Percentiles rank a stretch among this genome's conserved stretches.
Conservation (phyloP, 2,113 vertebrate species). For the Nematolebias whitei region DNA sequence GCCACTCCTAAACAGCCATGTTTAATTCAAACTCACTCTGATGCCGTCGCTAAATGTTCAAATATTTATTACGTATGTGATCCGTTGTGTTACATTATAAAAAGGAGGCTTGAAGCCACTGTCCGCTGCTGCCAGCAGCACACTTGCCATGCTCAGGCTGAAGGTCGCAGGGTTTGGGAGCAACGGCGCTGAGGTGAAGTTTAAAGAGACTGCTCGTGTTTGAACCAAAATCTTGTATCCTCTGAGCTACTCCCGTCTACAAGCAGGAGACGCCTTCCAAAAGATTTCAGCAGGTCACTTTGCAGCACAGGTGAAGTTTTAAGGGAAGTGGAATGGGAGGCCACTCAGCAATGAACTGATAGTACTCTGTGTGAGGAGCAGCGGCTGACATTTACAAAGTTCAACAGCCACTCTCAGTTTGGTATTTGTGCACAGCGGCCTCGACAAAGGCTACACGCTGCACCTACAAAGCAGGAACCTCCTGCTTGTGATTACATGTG, state of each 20-base stretch:
- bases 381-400: slow-evolving; percentile 75
- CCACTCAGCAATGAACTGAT: slow-evolving; percentile 50
- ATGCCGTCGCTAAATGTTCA: slow-evolving; percentile 13
- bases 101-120: neutral
- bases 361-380: slow-evolving; percentile 55
- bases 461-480: slow-evolving; percentile 55
- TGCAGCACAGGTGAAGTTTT: slow-evolving; percentile 52
- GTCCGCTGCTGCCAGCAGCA: slow-evolving; percentile 10
- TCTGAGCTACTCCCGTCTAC: slow-evolving; percentile 12
- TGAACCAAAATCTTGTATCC: slow-evolving; percentile 38
- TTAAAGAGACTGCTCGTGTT: slow-evolving; percentile 30
- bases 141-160: neutral
- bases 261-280: slow-evolving; percentile 49
- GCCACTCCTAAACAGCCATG: neutral
- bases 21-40: slow-evolving; percentile 2
- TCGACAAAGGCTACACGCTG: slow-evolving; percentile 65
- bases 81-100: neutral
- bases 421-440: slow-evolving; percentile 71
- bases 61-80: neutral
- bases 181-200: slow-evolving; percentile 12
- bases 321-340: slow-evolving; percentile 37
- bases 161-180: slow-evolving; percentile 25
- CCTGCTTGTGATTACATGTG: slow-evolving; percentile 14
- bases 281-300: slow-evolving; percentile 61
- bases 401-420: slow-evolving; percentile 74